phyloP scores from a whole-genome alignment of 2,888 invertebrate species.

The Synanthedon formicaeformis region DNA sequence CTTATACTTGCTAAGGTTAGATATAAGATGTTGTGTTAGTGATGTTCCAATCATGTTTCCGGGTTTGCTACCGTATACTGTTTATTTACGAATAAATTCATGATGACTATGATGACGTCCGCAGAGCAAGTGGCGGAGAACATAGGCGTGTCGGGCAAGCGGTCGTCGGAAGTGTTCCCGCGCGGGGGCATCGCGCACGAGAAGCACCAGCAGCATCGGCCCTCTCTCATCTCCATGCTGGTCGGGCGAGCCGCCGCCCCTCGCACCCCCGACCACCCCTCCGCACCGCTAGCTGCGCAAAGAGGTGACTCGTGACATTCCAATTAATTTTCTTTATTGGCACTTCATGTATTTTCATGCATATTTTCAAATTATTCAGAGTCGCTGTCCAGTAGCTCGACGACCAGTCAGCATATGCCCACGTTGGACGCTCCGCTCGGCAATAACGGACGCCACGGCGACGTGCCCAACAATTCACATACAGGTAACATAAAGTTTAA shows the following conservation, averaged over 20 bases:
- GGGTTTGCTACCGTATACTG: too few relatives aligned
- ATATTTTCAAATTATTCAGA: slow-evolving; percentile 32
- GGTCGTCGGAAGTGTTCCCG: slow-evolving; percentile 57
- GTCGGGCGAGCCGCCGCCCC: slow-evolving; percentile 43
- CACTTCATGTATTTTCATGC: too few relatives aligned
- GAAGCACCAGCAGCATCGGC: slow-evolving; percentile 50
- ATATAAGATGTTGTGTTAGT: too few relatives aligned
- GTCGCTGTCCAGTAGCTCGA: slow-evolving; percentile 73
- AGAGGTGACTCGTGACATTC: slow-evolving; percentile 26
- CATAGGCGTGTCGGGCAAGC: slow-evolving; percentile 41
- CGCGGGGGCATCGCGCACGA: slow-evolving; percentile 58
- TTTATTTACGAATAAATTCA: too few relatives aligned
- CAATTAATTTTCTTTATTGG: too few relatives aligned
- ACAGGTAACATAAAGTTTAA: slow-evolving; percentile 19
- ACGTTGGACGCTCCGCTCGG: slow-evolving; percentile 30
- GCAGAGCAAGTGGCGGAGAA: slow-evolving; percentile 54
- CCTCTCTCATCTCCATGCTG: slow-evolving; percentile 57
- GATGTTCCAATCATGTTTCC: too few relatives aligned
- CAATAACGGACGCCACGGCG: slow-evolving; percentile 33
- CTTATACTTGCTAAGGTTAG: too few relatives aligned
- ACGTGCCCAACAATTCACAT: slow-evolving; percentile 27
- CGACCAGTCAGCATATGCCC: slow-evolving; percentile 60
- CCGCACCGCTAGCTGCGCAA: slow-evolving; percentile 46
- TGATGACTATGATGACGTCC: not conserved
- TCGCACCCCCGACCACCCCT: slow-evolving; percentile 53